A percentile compares a stretch with the other conserved stretches of the same genome.
Evolutionary conservation across 2,797 vertebrate species (phyloP).

Genomic region (Limnodromus scolopaceus): DNA sequence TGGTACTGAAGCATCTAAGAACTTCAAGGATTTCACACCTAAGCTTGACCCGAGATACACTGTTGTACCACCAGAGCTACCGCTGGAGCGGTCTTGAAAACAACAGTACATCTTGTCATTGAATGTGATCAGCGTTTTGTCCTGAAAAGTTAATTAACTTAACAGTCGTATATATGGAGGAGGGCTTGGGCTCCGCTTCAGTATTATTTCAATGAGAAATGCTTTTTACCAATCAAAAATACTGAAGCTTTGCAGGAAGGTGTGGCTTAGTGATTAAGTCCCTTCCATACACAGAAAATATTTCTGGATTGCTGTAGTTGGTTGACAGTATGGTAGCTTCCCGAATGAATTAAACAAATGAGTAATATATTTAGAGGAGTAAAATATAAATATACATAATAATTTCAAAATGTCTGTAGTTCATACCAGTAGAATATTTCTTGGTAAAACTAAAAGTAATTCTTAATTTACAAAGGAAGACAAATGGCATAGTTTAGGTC

Average conservation of each 20-base stretch:
- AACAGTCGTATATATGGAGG: constrained; percentile 62
- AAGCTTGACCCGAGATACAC: constrained; percentile 89
- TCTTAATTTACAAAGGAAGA: constrained; percentile 62
- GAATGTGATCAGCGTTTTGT: constrained; percentile 67
- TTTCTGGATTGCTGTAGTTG: constrained; percentile 72
- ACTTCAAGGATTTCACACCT: constrained; percentile 89
- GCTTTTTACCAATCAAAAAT: constrained; percentile 74
- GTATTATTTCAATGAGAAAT: constrained; percentile 79
- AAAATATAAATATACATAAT: constrained; percentile 50
- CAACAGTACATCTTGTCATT: background rate
- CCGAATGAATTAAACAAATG: constrained; percentile 75
- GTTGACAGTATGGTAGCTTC: constrained; percentile 69
- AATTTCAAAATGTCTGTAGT: constrained; percentile 64
- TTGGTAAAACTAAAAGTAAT: constrained; percentile 67
- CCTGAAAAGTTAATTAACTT: constrained; percentile 71
- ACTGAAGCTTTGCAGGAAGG: constrained; percentile 72
- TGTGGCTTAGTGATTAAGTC: constrained; percentile 78
- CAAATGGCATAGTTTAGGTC: constrained; percentile 45
- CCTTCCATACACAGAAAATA: constrained; percentile 59
- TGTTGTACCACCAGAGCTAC: constrained; percentile 74
- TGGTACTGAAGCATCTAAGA: constrained; percentile 91
- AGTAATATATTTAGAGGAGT: constrained; percentile 77
- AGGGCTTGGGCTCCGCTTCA: constrained; percentile 73
- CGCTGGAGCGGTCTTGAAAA: constrained; percentile 82
- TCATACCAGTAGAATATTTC: constrained; percentile 67